Evolutionary conservation across 1,140 invertebrate species (phyloP), one percentile per base, ranked within the genome.

Genomic region (Nilaparvata lugens): DNA sequence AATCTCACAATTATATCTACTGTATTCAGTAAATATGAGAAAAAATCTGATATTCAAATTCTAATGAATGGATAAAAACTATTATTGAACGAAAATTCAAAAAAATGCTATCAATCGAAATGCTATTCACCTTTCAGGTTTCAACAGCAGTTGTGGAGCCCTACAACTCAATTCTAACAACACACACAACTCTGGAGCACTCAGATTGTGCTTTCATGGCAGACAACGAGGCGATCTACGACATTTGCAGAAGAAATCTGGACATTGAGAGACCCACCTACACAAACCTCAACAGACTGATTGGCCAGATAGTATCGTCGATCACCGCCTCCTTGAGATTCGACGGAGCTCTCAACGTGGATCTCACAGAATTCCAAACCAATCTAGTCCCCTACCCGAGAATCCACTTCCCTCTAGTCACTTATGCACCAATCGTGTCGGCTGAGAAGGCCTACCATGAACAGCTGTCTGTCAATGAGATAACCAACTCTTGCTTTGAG

Each of bases 171-270:
- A 79, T 84, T 61, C 68, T 83, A 24, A 82, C 80, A 16, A 82
- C 80, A 13, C 81, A 82, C 64, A 80, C 81, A 3, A 82, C 80
- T 5, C 68, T 83, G 43, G 81, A 86, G 66, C 81, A 86, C 67
- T 81, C 82, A 1, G 84, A 86, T 69, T 85, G 81, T 68, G 82
- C 83, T 24, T 85, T 87, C 70, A 81, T 83, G 81, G 88, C 91
- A 18, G 89, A 93, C 75, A 88, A 92, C 72, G 90, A 93, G 73
- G 90, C 89, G 63, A 93, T 95, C 69, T 95, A 93, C 65, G 91
- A 95, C 71, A 93, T 95, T 72, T 95, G 92, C 75, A 79, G 89
- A 52, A 80, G 89, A 48, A 93, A 93, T 72, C 73, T 95, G 68
- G 89, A 93, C 73, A 91, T 95, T 65, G 89, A 91, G 67, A 79